Conservation (phyloP, 37 sponge, comb jelly and placozoan species). For the Ephydatia muelleri region DNA sequence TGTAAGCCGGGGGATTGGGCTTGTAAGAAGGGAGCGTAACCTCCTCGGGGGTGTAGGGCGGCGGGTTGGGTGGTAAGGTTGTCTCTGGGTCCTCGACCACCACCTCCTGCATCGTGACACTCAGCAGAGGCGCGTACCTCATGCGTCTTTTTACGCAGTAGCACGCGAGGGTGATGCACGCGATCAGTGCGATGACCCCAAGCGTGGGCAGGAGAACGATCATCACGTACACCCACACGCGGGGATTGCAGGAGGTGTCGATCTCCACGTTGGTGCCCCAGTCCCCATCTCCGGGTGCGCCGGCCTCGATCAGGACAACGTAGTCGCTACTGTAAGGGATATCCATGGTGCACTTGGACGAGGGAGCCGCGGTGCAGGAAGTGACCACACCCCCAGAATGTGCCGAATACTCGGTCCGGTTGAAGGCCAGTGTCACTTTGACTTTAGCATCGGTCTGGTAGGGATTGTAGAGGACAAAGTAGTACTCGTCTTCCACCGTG, state of each 20-base stretch:
- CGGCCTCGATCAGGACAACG: not conserved
- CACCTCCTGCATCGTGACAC: too few relatives aligned
- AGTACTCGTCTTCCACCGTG: slow-evolving; percentile 22
- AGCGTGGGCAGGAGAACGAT: not conserved
- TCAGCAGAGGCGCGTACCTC: too few relatives aligned
- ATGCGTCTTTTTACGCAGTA: not conserved
- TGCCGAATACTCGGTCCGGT: slow-evolving; percentile 25
- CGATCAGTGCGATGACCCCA: not conserved
- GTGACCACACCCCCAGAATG: not conserved
- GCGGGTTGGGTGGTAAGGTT: too few relatives aligned
- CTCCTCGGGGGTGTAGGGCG: too few relatives aligned
- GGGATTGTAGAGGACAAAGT: slow-evolving; percentile 16
- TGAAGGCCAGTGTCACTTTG: not conserved
- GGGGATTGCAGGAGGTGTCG: slow-evolving; percentile 5
- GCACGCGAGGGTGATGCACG: not conserved
- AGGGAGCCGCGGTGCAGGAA: not conserved
- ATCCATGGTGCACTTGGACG: not conserved
- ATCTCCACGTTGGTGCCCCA: not conserved
- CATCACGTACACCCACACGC: slow-evolving; percentile 38
- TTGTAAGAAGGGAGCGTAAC: too few relatives aligned
- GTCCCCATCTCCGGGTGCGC: not conserved
- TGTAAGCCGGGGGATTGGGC: too few relatives aligned
- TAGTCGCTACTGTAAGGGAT: slow-evolving; percentile 6
- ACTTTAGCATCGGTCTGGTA: not conserved
- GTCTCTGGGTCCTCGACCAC: too few relatives aligned